Conservation (phyloP, 1,140 invertebrate species). For the Pristionchus pacificus region DNA sequence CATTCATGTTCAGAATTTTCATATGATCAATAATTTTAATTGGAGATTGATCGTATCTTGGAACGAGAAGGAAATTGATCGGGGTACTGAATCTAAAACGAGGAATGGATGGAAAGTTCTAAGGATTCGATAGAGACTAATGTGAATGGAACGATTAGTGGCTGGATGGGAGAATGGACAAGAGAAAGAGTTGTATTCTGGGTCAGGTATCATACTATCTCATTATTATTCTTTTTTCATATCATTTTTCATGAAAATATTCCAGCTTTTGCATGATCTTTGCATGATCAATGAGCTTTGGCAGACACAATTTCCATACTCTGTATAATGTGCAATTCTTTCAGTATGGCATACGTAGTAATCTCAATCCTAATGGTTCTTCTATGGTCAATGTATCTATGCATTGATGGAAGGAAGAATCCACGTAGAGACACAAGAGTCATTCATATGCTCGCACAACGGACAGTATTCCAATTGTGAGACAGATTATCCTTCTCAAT, state of each 20-base stretch:
- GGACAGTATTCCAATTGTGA: constrained; percentile 11
- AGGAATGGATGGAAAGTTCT: too few relatives aligned
- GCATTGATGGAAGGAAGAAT: constrained; percentile 18
- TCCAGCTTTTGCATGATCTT: too few relatives aligned
- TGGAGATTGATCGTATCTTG: too few relatives aligned
- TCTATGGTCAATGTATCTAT: constrained; percentile 31
- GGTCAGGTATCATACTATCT: background rate
- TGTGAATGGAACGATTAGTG: too few relatives aligned
- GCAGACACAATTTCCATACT: background rate
- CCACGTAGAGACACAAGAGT: constrained; percentile 27
- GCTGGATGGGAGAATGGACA: background rate
- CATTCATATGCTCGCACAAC: constrained; percentile 30
- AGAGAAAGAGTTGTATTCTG: background rate
- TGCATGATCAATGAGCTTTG: background rate
- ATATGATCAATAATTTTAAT: too few relatives aligned
- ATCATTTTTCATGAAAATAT: too few relatives aligned
- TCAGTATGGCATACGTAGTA: constrained; percentile 29
- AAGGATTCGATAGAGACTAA: too few relatives aligned
- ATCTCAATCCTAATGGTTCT: constrained; percentile 31
- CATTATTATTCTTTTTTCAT: too few relatives aligned
- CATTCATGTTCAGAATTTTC: too few relatives aligned
- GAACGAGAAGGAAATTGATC: too few relatives aligned
- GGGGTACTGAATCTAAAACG: too few relatives aligned
- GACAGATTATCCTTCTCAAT: too few relatives aligned
- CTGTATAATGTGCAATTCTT: background rate